phyloP scores from a whole-genome alignment of 1,140 invertebrate genomes.

The Calephelis virginiensis region DNA sequence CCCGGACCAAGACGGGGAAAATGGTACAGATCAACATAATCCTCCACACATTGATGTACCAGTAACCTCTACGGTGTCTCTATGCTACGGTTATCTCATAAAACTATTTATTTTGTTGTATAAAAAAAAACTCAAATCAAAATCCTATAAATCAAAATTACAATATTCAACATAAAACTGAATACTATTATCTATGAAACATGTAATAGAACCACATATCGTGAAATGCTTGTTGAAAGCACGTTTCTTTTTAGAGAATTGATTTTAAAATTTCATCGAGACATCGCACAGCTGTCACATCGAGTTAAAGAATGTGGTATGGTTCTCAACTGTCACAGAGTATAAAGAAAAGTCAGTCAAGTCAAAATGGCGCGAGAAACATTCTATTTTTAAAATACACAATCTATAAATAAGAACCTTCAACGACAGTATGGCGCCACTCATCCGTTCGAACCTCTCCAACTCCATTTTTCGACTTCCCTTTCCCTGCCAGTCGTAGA shows the following conservation, averaged over 20 bases:
- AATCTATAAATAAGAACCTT: slow-evolving; percentile 23
- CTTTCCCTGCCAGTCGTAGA: slow-evolving; percentile 42
- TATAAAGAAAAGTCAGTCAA: slow-evolving; percentile 30
- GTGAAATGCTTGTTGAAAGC: not conserved
- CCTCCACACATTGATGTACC: no score
- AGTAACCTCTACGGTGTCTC: no score
- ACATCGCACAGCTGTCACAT: slow-evolving; percentile 23
- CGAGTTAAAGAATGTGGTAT: slow-evolving; percentile 23
- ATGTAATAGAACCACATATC: not conserved
- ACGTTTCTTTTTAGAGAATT: slow-evolving; percentile 9
- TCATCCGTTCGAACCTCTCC: slow-evolving; percentile 47
- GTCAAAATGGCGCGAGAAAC: slow-evolving; percentile 33
- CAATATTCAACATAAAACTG: not conserved
- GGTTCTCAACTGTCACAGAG: slow-evolving; percentile 32
- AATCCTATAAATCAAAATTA: not conserved
- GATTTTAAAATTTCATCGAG: slow-evolving; percentile 26
- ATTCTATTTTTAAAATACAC: slow-evolving; percentile 46
- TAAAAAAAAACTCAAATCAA: no score
- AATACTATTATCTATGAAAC: not conserved
- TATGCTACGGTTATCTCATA: no score
- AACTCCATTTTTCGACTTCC: slow-evolving; percentile 59
- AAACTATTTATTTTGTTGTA: no score
- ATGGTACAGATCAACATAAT: no score
- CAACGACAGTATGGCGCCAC: slow-evolving; percentile 43
- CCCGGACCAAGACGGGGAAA: no score